phyloP scores from a whole-genome alignment of 1,140 invertebrate species.

The Protaetia brevitarsis region DNA sequence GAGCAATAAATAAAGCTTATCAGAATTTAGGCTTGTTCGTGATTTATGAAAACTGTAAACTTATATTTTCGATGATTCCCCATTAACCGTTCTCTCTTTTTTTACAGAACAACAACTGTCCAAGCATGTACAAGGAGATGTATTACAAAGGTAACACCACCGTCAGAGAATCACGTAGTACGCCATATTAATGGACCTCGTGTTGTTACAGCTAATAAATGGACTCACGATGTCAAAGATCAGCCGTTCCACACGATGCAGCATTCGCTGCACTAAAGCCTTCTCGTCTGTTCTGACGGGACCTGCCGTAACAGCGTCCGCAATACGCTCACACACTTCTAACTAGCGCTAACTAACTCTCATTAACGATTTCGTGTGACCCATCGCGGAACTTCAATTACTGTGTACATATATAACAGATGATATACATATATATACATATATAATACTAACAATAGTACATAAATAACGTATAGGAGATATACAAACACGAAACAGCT shows the following conservation, averaged over 20 bases:
- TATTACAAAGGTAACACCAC: conserved; percentile 62
- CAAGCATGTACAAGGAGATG: conserved; percentile 70
- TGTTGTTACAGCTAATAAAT: conserved; percentile 49
- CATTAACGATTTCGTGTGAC: neutral
- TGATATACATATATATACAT: neutral
- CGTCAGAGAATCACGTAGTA: conserved; percentile 19
- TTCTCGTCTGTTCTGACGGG: neutral
- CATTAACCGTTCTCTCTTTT: conserved; percentile 28
- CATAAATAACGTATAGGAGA: neutral
- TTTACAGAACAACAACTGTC: conserved; percentile 62
- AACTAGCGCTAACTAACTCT: neutral
- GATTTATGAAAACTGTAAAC: no score
- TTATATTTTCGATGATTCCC: neutral
- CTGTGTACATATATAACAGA: neutral
- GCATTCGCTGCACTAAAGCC: conserved; percentile 39
- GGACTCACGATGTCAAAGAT: conserved; percentile 44
- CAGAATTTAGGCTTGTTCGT: no score
- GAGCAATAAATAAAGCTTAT: no score
- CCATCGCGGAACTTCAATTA: neutral
- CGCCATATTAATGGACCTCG: conserved; percentile 37
- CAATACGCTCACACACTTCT: conserved; percentile 17
- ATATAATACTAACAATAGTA: neutral
- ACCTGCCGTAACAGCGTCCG: conserved; percentile 1
- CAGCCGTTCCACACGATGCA: conserved; percentile 40
- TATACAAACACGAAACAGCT: neutral